These are phyloP conservation scores for Betta splendens DNA, from an alignment of 2,797 vertebrate genomes.

Conservation along the genomic window DNA sequence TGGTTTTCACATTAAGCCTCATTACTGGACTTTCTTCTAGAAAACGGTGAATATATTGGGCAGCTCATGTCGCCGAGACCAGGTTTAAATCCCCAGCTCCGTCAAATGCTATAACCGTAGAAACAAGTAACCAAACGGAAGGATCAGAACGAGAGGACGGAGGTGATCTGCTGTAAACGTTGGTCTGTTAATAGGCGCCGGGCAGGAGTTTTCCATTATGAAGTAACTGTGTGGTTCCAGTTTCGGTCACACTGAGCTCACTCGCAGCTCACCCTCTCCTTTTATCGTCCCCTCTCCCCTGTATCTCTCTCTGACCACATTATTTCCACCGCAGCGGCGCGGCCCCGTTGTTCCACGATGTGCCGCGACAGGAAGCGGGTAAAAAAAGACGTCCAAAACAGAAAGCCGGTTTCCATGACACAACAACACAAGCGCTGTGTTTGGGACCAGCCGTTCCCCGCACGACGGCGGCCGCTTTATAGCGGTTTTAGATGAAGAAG, in stretches of 20 bases:
- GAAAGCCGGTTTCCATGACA: conserved; percentile 74
- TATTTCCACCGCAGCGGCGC: conserved; percentile 56
- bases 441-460: conserved; percentile 39
- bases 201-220: conserved; percentile 41
- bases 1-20: conserved; percentile 43
- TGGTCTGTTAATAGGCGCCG: conserved; percentile 40
- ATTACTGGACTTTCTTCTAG: conserved; percentile 30
- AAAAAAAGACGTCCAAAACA: conserved; percentile 61
- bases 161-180: conserved; percentile 47
- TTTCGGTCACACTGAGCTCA: conserved; percentile 56
- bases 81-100: conserved; percentile 36
- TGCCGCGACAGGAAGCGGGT: conserved; percentile 44
- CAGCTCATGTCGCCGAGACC: conserved; percentile 31
- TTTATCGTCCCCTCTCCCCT: conserved; percentile 12
- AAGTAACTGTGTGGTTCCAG: conserved; percentile 38
- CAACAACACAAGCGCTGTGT: conserved; percentile 74
- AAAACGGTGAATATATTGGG: conserved; percentile 33
- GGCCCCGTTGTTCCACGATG: conserved; percentile 19
- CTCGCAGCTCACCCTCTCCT: conserved; percentile 7
- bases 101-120: conserved; percentile 26
- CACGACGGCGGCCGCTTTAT: conserved; percentile 28
- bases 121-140: conserved; percentile 48
- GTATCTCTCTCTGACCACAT: conserved; percentile 36
- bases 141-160: conserved; percentile 12
- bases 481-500: conserved; percentile 27